Evolutionary conservation across 1,140 invertebrate species (phyloP).

Genomic region (Teleogryllus occipitalis): DNA sequence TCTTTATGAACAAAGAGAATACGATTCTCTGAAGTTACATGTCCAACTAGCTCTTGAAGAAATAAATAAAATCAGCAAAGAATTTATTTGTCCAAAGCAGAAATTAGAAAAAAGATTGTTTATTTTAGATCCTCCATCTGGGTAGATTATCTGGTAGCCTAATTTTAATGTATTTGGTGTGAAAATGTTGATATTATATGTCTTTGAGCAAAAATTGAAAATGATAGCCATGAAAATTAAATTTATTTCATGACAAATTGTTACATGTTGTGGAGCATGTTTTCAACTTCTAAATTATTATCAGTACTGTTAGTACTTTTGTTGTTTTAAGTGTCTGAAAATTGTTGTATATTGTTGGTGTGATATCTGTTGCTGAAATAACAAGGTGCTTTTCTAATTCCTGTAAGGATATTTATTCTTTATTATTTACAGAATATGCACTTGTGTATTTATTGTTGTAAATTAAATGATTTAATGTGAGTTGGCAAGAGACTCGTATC

Average conservation of each 20-base stretch:
- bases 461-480: too few relatives aligned
- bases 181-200: not conserved
- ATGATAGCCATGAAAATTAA: not conserved
- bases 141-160: not conserved
- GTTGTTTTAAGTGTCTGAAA: too few relatives aligned
- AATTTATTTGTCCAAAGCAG: slow-evolving; percentile 49
- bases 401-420: too few relatives aligned
- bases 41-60: slow-evolving; percentile 66
- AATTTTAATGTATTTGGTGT: not conserved
- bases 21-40: slow-evolving; percentile 61
- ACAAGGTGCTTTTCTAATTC: too few relatives aligned
- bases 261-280: not conserved
- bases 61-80: slow-evolving; percentile 57
- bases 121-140: slow-evolving; percentile 29
- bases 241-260: not conserved
- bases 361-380: too few relatives aligned
- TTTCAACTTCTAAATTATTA: too few relatives aligned
- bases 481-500: too few relatives aligned
- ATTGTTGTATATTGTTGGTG: too few relatives aligned
- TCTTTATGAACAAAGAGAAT: slow-evolving; percentile 52
- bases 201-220: too few relatives aligned
- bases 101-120: slow-evolving; percentile 54
- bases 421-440: too few relatives aligned
- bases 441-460: too few relatives aligned
- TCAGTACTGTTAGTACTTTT: too few relatives aligned